Evolutionary conservation across 2,113 vertebrate genomes (phyloP).

Genomic region (Oncorhynchus masou): DNA sequence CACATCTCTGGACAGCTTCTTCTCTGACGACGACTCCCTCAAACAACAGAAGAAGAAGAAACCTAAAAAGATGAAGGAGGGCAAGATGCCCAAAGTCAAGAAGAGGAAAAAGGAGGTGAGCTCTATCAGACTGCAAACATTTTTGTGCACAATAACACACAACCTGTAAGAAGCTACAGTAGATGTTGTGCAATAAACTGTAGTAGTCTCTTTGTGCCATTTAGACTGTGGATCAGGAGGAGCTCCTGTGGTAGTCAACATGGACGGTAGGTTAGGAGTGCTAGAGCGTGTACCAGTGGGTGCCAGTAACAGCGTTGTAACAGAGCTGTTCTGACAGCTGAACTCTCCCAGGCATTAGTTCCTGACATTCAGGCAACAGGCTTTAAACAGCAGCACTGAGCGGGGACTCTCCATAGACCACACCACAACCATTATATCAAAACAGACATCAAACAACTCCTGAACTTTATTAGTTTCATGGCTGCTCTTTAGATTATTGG

Average conservation of each 20-base stretch:
- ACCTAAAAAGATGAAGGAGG: constrained; percentile 83
- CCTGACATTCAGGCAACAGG: constrained; percentile 23
- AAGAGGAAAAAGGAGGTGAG: constrained; percentile 87
- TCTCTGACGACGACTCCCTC: constrained; percentile 74
- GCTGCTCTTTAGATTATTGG: no score
- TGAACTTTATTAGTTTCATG: no score
- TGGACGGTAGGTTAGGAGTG: constrained; percentile 31
- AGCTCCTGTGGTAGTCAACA: constrained; percentile 33
- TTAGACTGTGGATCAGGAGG: constrained; percentile 47
- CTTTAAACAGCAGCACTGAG: neutral
- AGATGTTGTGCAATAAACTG: no score
- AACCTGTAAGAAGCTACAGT: no score
- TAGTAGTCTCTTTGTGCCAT: constrained; percentile 23
- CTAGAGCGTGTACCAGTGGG: constrained; percentile 26
- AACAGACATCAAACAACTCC: no score
- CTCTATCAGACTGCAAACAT: constrained; percentile 11
- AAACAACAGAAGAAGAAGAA: constrained; percentile 83
- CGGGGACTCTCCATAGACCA: neutral
- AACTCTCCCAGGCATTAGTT: constrained; percentile 12
- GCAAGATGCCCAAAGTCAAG: constrained; percentile 80
- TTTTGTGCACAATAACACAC: constrained; percentile 14
- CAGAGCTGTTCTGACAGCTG: constrained; percentile 26
- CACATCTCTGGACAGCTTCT: constrained; percentile 80
- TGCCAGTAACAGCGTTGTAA: constrained; percentile 31
- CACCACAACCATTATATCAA: neutral